phyloP scores from a whole-genome alignment of 2,797 vertebrate species.

The Siniperca undulata region DNA sequence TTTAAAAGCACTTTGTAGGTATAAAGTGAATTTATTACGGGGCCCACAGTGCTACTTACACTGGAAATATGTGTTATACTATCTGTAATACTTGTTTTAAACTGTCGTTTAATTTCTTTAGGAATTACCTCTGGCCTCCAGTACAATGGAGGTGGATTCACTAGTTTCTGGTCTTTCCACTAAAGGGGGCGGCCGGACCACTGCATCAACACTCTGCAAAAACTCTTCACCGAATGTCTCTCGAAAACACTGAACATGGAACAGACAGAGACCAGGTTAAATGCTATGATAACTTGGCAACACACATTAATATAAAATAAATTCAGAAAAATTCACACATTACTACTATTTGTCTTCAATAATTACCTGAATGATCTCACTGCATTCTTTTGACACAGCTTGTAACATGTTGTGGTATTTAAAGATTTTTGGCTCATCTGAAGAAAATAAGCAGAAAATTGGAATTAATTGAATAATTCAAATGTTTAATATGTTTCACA shows the following conservation, averaged over 20 bases:
- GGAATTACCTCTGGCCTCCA: constrained; percentile 84
- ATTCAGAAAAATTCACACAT: neutral
- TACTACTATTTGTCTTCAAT: neutral
- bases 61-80: neutral
- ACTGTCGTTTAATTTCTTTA: neutral
- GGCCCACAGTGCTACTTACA: neutral
- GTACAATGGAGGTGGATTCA: constrained; percentile 73
- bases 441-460: constrained; percentile 5
- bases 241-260: constrained; percentile 79
- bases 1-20: neutral
- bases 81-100: neutral
- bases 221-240: constrained; percentile 76
- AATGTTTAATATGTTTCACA: neutral
- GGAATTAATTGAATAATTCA: neutral
- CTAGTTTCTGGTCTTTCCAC: constrained; percentile 70
- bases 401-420: constrained; percentile 84
- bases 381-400: constrained; percentile 88
- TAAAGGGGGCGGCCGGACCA: constrained; percentile 39
- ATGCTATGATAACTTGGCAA: neutral
- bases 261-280: neutral
- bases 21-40: neutral
- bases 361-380: constrained; percentile 87
- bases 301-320: neutral
- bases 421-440: constrained; percentile 77
- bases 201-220: constrained; percentile 65